Evolutionary conservation across 2,113 vertebrate genomes (phyloP), one percentile per base, ranked within the genome.

Genomic region (Phaethon lepturus): DNA sequence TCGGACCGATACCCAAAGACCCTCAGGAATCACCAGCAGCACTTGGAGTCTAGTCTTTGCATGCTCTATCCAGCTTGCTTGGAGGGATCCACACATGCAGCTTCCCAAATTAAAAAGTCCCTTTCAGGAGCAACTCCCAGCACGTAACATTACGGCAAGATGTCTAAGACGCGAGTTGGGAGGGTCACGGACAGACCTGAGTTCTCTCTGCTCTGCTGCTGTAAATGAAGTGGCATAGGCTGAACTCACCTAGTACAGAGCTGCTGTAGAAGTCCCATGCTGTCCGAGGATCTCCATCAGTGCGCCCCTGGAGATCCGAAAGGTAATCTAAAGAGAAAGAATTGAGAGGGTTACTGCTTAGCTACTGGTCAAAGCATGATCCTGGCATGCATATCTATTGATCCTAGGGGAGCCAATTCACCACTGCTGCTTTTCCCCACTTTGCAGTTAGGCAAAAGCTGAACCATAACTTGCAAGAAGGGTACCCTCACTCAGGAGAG

Each of bases 191-290:
- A 42, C 47, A 71, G 71, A 29, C 11, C 17, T 0, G 0, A n/a
- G n/a, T n/a, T n/a, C n/a, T n/a, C n/a, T n/a, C 59, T 56, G 72
- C 72, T 52, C 9, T 60, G 68, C 33, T 53, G 60, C 42, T n/a
- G 49, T 23, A 25, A 29, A 24, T 0, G 8, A 14, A 25, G 24
- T 1, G 8, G 68, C n/a, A 31, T 3, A 2, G 24, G 3, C 67
- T 33, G 68, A 35, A 96, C 99, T 99, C 98, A 99, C 99, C 99
- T 18, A 99, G 98, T 24, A 99, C 98, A 7, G 99, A 98, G 97
- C 99, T 99, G 98, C 99, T 99, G 97, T 99, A 99, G 96, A 99
- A 99, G 82, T 99, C 99, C 99, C 99, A 99, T n/a, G 98, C 98
- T 35, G 99, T 97, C 42, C 93, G 97, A n/a, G 98, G 98, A 88